These are phyloP conservation scores for Arion vulgaris DNA, from an alignment of 1,140 invertebrate species.

Conservation along the genomic window DNA sequence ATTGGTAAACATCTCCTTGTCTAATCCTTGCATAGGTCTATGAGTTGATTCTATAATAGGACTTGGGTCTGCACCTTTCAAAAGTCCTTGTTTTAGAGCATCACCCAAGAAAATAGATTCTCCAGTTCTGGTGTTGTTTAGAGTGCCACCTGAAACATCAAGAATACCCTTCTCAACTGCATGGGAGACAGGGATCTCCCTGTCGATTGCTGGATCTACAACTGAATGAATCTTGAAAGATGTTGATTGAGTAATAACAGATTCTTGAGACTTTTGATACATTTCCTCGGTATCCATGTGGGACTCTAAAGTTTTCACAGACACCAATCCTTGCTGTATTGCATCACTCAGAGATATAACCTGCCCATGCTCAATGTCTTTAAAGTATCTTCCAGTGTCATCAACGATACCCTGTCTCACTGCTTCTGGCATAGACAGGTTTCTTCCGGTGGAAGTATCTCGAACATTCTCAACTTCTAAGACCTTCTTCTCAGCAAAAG, in stretches of 20 bases:
- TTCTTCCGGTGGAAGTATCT: constrained; percentile 83
- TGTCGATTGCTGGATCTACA: constrained; percentile 74
- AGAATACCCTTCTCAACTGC: constrained; percentile 82
- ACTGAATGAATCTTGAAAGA: constrained; percentile 61
- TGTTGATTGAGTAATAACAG: constrained; percentile 53
- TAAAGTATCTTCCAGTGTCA: constrained; percentile 77
- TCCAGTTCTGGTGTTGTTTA: constrained; percentile 80
- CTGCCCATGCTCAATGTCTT: constrained; percentile 80
- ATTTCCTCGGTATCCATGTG: constrained; percentile 50
- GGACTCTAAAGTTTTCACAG: constrained; percentile 54
- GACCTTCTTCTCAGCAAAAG: constrained; percentile 60
- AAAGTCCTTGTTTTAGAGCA: constrained; percentile 82
- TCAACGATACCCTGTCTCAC: constrained; percentile 61
- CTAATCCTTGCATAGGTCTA: constrained; percentile 78
- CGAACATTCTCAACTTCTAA: constrained; percentile 75
- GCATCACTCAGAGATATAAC: constrained; percentile 82
- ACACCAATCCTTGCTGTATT: constrained; percentile 53
- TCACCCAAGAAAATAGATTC: constrained; percentile 80
- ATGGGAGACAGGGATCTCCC: constrained; percentile 84
- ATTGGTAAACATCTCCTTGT: constrained; percentile 76
- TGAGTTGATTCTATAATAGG: constrained; percentile 10
- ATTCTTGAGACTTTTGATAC: constrained; percentile 34
- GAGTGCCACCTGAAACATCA: constrained; percentile 54
- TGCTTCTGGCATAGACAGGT: constrained; percentile 61
- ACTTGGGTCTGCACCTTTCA: constrained; percentile 74